Conservation (phyloP, 2,113 vertebrate species). For the Butorides virescens region DNA sequence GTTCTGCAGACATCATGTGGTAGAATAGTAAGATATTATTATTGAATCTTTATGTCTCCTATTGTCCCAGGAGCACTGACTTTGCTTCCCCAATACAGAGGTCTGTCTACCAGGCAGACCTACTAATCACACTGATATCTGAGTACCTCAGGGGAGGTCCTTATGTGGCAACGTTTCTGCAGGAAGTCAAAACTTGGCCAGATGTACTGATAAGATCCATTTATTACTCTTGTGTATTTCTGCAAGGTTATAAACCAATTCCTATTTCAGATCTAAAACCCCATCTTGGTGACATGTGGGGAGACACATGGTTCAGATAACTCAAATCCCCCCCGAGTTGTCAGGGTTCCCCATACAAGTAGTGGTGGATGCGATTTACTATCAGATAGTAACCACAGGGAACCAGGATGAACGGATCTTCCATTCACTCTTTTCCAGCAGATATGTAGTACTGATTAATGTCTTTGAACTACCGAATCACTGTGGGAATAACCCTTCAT, state of each 20-base stretch:
- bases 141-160: constrained; percentile 5
- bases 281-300: not conserved
- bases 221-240: not conserved
- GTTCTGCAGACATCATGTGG: constrained; percentile 2
- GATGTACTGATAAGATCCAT: not conserved
- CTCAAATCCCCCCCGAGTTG: not conserved
- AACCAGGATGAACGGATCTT: not conserved
- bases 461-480: not conserved
- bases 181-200: not conserved
- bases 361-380: not conserved
- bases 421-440: not conserved
- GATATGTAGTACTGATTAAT: not conserved
- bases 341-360: not conserved
- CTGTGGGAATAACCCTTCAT: not conserved
- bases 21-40: constrained; percentile 43
- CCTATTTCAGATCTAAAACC: not conserved
- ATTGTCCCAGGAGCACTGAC: not conserved
- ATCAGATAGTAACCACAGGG: not conserved
- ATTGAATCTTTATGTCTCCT: constrained; percentile 17
- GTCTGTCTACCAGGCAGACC: constrained; percentile 9
- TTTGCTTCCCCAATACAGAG: not conserved
- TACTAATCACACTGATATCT: constrained; percentile 3
- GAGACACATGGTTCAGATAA: not conserved
- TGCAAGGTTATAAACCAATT: constrained; percentile 14
- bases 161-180: not conserved